A percentile compares a stretch with the other conserved stretches of the same genome.
Evolutionary conservation across 2,888 invertebrate species (phyloP).

Genomic region (Hirtodrosophila histrioides): DNA sequence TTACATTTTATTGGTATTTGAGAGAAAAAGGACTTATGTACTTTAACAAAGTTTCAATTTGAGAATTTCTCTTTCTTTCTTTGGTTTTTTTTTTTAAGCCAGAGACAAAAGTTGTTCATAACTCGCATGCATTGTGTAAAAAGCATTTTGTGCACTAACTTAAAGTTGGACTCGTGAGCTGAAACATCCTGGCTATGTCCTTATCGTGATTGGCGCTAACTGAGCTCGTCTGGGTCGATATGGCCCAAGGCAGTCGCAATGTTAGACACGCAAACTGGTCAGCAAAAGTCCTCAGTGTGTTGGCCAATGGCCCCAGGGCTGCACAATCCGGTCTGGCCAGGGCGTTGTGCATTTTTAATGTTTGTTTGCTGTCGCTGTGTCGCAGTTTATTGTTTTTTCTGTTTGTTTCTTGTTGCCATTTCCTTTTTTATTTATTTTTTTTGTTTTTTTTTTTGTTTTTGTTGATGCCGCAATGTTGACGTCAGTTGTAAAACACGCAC

Average conservation of each 20-base stretch:
- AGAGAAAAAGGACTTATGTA: neutral
- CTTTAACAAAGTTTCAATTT: conserved; percentile 43
- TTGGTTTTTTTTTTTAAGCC: neutral
- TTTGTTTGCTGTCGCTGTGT: conserved; percentile 74
- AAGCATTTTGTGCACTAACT: conserved; percentile 11
- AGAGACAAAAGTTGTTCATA: conserved; percentile 34
- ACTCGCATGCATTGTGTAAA: conserved; percentile 17
- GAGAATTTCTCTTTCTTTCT: neutral
- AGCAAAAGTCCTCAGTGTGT: conserved; percentile 1
- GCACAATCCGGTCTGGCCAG: conserved; percentile 37
- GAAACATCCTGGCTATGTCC: conserved; percentile 24
- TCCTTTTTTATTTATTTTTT: conserved; percentile 1
- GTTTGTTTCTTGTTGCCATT: conserved; percentile 1
- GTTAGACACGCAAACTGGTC: conserved; percentile 60
- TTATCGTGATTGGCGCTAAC: conserved; percentile 54
- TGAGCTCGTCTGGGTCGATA: conserved; percentile 61
- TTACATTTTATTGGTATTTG: conserved; percentile 17
- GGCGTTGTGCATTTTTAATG: conserved; percentile 65
- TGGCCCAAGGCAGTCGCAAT: conserved; percentile 42
- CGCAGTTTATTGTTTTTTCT: conserved; percentile 55
- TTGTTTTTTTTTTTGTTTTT: conserved; percentile 25
- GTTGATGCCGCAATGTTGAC: conserved; percentile 56
- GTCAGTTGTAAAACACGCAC: conserved; percentile 62
- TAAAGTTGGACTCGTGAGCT: conserved; percentile 20
- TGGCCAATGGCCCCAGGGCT: conserved; percentile 36